Base-by-base conservation (phyloP, 1,140 invertebrate genomes). In the Heliconius hermathena region DNA sequence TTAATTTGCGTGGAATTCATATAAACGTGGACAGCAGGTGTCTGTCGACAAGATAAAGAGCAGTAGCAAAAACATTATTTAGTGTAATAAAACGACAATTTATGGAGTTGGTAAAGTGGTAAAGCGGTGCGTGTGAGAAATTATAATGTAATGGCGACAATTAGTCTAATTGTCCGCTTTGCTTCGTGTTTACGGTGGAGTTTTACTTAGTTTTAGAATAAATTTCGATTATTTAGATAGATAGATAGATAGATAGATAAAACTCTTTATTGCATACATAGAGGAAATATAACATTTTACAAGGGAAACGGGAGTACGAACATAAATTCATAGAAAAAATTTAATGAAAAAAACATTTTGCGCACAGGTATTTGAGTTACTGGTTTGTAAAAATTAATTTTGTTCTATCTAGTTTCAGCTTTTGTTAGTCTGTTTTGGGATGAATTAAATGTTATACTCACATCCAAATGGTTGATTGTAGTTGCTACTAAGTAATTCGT, bases 141-240 rank as follows among this genome's bases (percentile, higher is more conserved):
- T 86, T 80, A 84, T 81, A 80, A 74, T 78, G 77, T 82, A 83
- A 86, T 84, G 60, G 71, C 71, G 70, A 71, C 73, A 86, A 86
- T 86, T 84, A 86, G 80, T 66, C 79, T 84, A 85, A 87, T 85
- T 79, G 83, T 74, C 22, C 77, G 79, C 75, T 82, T 81, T 79
- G 74, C 74, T 80, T 75, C 78, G 26, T 66, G 60, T 66, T 87
- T 84, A 87, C 85, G 84, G 76, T 52, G 54, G 81, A 72, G 84
- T 82, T 77, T 85, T 85, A 73, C 78, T 82, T 80, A 73, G 74
- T 76, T 76, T 70, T 71, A 66, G 16, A 33, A 41, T 80, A 54
- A 76, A 80, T 41, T 29, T 79, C 46, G 38, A 38, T 73, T 36
- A 6, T 26, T 26, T 26, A 26, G 26, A 26, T 26, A 26, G 26